These are phyloP conservation scores for Neelides sp. DNA, from an alignment of 1,140 invertebrate genomes.

Conservation along the genomic window DNA sequence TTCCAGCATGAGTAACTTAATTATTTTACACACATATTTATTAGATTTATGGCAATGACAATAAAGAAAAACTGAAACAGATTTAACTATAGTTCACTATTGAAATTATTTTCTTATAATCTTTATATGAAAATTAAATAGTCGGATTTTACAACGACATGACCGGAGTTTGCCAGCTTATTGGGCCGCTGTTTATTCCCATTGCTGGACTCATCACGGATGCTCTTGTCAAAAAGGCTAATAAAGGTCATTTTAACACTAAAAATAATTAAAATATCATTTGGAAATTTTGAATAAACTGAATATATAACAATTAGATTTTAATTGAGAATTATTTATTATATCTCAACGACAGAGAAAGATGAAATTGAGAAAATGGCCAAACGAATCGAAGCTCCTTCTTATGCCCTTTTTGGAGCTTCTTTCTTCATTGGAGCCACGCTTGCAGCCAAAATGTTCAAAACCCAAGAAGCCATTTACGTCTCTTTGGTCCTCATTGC, in stretches of 20 bases:
- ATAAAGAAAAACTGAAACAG: no score
- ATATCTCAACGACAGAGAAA: no score
- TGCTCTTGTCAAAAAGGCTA: conserved; percentile 8
- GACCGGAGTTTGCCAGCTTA: conserved; percentile 9
- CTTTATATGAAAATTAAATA: neutral
- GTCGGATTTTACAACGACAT: conserved; percentile 7
- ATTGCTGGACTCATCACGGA: conserved; percentile 21
- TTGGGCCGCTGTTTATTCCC: conserved; percentile 23
- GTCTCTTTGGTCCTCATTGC: conserved; percentile 20
- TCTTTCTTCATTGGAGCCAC: conserved; percentile 3
- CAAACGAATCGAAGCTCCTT: conserved; percentile 20
- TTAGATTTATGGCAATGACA: no score
- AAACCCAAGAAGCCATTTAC: conserved; percentile 18
- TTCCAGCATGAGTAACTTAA: neutral
- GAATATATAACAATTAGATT: no score
- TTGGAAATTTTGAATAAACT: no score
- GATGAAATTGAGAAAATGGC: conserved; percentile 8
- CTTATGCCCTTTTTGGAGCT: conserved; percentile 8
- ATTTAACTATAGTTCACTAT: no score
- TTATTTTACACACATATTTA: neutral
- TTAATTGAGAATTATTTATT: no score
- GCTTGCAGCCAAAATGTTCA: conserved; percentile 24
- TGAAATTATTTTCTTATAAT: no score
- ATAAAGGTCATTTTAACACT: conserved; percentile 4
- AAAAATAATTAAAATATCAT: neutral